Evolutionary conservation across 2,888 invertebrate genomes (phyloP), one percentile per base, ranked within the genome.

Genomic region (Monochamus alternatus): DNA sequence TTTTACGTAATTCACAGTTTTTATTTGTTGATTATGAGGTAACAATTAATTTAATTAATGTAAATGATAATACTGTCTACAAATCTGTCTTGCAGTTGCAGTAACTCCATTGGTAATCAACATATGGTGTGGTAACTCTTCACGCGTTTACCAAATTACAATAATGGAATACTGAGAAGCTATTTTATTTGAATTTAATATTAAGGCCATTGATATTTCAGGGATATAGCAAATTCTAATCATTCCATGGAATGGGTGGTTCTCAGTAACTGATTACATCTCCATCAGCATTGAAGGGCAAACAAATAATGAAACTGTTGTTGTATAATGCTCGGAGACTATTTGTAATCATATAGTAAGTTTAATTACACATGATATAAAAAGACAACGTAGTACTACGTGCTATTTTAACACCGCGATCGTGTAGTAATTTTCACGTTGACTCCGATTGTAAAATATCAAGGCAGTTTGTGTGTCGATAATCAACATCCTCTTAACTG

Each of bases 401-500:
- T 66, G 44, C 58, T 74, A 70, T 30, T 63, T 58, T 60, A 75
- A 66, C 31, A 65, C 71, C 8, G 55, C 12, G 62, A 62, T 70
- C 63, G 64, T 63, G 69, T 55, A 71, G 55, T 59, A 43, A 65
- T 60, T 58, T 68, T 32, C 60, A 62, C 62, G 51, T 38, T 52
- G 58, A 74, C 59, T 59, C 43, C 66, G 51, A 55, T 60, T 72
- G 66, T 71, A 75, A 60, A 66, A 71, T 75, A 72, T 75, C 75
- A 75, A 75, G 72, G 72, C 43, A 75, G 62, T 70, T 75, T 72
- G 58, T 72, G 32, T 66, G 71, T 66, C 75, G 59, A 66, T 65
- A 52, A 47, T 75, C 75, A 71, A 72, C 75, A 75, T 75, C 75
- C 75, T 75, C 44, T 66, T 75, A 72, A 75, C 75, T 72, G 75